Percentiles rank a stretch among this genome's conserved stretches.
Evolutionary conservation across 2,113 vertebrate genomes (phyloP).

Genomic region (Plotosus lineatus): DNA sequence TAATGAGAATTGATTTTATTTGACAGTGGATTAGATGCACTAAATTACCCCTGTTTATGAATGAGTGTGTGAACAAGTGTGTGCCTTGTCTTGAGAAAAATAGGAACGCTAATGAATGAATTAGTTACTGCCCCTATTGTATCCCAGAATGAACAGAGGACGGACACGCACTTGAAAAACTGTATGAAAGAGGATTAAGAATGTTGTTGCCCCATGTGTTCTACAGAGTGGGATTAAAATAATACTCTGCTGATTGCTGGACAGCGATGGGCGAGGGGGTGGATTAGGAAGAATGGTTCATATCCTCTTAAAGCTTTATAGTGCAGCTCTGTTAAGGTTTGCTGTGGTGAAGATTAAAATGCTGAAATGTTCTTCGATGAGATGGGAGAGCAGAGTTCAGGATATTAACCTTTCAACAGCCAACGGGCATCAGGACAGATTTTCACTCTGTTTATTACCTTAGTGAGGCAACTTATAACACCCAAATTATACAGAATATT

Average conservation of each 20-base stretch:
- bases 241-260: constrained; percentile 45
- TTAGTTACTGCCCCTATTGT: background rate
- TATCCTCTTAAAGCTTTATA: constrained; percentile 51
- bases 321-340: constrained; percentile 17
- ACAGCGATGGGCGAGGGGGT: constrained; percentile 20
- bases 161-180: background rate
- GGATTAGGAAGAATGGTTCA: constrained; percentile 37
- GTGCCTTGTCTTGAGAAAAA: background rate
- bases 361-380: background rate
- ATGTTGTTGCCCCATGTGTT: constrained; percentile 61
- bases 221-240: constrained; percentile 67
- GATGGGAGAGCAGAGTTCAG: background rate
- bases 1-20: too few species aligned
- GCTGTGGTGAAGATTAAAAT: background rate
- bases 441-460: too few species aligned
- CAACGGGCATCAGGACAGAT: too few species aligned
- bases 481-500: too few species aligned
- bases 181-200: constrained; percentile 3
- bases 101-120: background rate
- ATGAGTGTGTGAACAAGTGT: background rate
- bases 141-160: background rate
- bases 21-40: background rate
- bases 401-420: too few species aligned
- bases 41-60: background rate
- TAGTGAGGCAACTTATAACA: too few species aligned